These are phyloP conservation scores for Blennius ocellaris DNA, from an alignment of 2,113 vertebrate species.

Conservation along the genomic window DNA sequence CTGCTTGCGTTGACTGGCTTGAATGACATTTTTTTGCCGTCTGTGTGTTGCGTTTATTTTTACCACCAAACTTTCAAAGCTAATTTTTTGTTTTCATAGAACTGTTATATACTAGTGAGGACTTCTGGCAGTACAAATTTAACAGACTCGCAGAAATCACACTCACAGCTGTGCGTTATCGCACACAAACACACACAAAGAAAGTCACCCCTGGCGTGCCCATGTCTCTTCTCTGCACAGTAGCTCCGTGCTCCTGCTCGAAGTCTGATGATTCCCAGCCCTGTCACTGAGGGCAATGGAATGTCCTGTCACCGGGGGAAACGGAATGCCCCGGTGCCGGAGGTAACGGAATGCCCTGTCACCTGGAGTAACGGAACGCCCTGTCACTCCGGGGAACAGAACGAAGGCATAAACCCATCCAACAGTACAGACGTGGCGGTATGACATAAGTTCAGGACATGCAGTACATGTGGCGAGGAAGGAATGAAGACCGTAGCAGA, in stretches of 20 bases:
- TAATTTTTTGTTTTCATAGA: not conserved
- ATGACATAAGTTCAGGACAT: conserved; percentile 66
- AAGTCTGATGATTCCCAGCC: conserved; percentile 56
- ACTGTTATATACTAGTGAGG: not conserved
- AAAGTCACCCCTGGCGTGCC: conserved; percentile 46
- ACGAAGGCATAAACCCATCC: conserved; percentile 59
- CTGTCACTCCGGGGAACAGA: conserved; percentile 54
- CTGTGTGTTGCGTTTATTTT: conserved; percentile 23
- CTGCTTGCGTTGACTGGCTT: conserved; percentile 17
- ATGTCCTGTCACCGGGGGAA: conserved; percentile 51
- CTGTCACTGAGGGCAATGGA: conserved; percentile 58
- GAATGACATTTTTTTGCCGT: conserved; percentile 32
- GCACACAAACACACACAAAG: conserved; percentile 31
- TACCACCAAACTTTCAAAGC: conserved; percentile 18
- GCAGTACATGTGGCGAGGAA: conserved; percentile 51
- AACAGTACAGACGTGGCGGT: conserved; percentile 64
- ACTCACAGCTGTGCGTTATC: not conserved
- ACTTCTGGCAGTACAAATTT: conserved; percentile 9
- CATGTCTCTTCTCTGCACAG: conserved; percentile 33
- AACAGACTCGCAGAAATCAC: not conserved
- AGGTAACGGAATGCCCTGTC: conserved; percentile 35
- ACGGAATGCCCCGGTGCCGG: conserved; percentile 46
- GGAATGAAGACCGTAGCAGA: conserved; percentile 24
- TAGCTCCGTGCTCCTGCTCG: conserved; percentile 31
- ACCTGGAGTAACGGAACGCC: conserved; percentile 24